Base-by-base conservation (phyloP, 2,113 vertebrate genomes). In the Puffinus mauretanicus region DNA sequence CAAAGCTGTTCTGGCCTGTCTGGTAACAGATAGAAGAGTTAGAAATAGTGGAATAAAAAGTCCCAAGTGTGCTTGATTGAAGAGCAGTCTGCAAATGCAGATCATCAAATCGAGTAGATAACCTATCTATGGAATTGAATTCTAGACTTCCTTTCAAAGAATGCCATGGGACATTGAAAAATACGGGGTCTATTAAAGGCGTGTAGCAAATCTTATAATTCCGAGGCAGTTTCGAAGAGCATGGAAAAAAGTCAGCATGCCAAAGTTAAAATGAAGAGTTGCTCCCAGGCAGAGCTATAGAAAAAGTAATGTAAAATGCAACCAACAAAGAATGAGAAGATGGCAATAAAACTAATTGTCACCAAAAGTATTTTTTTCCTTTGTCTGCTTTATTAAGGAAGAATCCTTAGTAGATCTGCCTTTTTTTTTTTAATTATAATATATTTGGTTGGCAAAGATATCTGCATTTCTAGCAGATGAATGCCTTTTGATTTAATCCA, bases 81-180 rank as follows among this genome's bases (percentile, higher is more conserved):
- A 96, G 73, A 91, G 77, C 86, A 85, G 52, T 46, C 83, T 95
- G 77, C 52, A 95, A 95, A 82, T 57, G 65, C 38, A 93, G 83
- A 76, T 91, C 66, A 93, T 93, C 86, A 91, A 93, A 86, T 61
- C 12, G 7, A 89, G 77, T 87, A 94, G 94, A 89, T 94, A 94
- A 92, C 70, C 65, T 91, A 72, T 92, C 72, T 79, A 57, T 75
- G 66, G 76, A 94, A 95, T 72, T 96, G 95, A 96, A 95, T 95
- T 92, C 54, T 92, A 82, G 70, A 85, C 20, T 91, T 96, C 62
- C 54, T 93, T 69, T 91, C 84, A 80, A 89, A 89, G 40, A 91
- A 73, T 49, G 25, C 36, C 36, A n/a, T n/a, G 27, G 16, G 40
- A 72, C 62, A 25, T 11, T 58, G 70, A 85, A 94, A 62, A 84